phyloP scores from a whole-genome alignment of 2,113 vertebrate genomes.

The Mesembrinibis cayennensis region DNA sequence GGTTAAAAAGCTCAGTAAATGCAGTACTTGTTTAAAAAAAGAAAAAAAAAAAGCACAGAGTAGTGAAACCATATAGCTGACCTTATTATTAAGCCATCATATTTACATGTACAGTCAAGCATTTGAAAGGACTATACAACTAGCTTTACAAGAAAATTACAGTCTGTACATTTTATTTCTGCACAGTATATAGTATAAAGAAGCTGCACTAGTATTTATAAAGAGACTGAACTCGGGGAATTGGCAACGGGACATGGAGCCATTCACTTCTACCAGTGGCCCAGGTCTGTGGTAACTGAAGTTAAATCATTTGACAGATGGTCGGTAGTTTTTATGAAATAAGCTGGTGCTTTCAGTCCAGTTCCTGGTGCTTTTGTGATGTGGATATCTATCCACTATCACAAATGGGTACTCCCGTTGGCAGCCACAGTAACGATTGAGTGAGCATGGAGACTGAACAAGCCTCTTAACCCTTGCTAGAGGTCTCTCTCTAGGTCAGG shows the following conservation, averaged over 20 bases:
- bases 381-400: background rate
- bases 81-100: background rate
- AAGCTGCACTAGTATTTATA: background rate
- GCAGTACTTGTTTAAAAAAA: background rate
- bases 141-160: background rate
- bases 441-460: background rate
- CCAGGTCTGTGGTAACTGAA: background rate
- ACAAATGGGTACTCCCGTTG: background rate
- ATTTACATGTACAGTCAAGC: background rate
- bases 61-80: background rate
- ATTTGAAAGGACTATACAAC: background rate
- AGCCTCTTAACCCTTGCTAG: background rate
- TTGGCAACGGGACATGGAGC: background rate
- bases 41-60: background rate
- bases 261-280: background rate
- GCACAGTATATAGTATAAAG: background rate
- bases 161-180: background rate
- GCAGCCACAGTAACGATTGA: background rate
- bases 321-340: background rate
- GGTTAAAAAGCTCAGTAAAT: background rate
- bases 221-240: background rate
- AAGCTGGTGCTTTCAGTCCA: background rate
- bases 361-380: background rate
- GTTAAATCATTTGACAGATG: background rate
- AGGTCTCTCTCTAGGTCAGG: background rate